Base-by-base conservation (phyloP, 1,140 invertebrate genomes). In the Psix sp. region DNA sequence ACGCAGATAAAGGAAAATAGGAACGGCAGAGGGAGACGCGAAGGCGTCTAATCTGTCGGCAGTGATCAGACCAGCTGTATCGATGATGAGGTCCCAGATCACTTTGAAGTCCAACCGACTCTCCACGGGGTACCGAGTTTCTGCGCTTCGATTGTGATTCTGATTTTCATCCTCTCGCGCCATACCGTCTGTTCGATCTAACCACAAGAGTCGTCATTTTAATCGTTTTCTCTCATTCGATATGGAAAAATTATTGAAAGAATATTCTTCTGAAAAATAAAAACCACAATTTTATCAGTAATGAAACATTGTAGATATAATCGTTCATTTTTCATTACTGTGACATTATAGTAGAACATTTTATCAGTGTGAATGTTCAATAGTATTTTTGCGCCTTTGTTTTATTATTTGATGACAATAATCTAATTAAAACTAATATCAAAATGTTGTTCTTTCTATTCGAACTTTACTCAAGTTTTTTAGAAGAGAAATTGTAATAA, bases 41-140 rank as follows among this genome's bases (percentile, higher is more conserved):
- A 51, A 75, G 63, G 59, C 72, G 70, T 76, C 76, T 85, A 86
- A 86, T 87, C 86, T 87, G 81, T 85, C 82, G 84, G 84, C 84
- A 80, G 77, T 83, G 83, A 86, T 86, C 86, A 82, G 82, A 82
- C 66, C 78, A 79, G 78, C 77, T 73, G 82, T 86, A 86, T 87
- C 84, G 85, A 86, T 85, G 86, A 86, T 85, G 84, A 86, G 83
- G 84, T 84, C 80, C 83, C 81, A 70, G 78, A 75, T 65, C 73
- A 81, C 84, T 87, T 87, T 87, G 85, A 86, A 81, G 85, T 86
- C 49, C 52, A 21, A 68, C 84, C 84, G 84, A 67, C 51, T 78
- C 84, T 66, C 83, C 70, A 79, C 84, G 79, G 84, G 83, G 77
- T 79, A 77, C 76, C 78, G 59, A 73, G 60, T 65, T 74, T 72